Evolutionary conservation across 2,888 invertebrate genomes (phyloP).

Genomic region (Melieria crassipennis): DNA sequence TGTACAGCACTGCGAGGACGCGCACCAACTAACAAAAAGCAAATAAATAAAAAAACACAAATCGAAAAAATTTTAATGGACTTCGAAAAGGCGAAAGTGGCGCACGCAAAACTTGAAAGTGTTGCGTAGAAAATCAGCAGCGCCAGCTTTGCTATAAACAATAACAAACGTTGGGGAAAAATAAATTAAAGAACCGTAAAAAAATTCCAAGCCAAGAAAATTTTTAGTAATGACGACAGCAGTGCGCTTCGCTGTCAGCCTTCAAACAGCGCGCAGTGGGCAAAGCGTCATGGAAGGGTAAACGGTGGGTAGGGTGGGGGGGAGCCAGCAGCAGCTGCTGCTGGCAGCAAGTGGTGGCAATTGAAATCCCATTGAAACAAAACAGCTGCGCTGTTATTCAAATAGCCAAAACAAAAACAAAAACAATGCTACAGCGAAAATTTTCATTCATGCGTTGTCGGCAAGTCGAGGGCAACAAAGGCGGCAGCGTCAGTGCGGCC

Average conservation of each 20-base stretch:
- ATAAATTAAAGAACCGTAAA: no score
- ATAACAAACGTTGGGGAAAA: no score
- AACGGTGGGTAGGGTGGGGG: background rate
- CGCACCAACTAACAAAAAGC: no score
- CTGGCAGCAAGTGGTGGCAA: slow-evolving; percentile 22
- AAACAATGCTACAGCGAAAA: background rate
- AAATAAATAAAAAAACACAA: background rate
- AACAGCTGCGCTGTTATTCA: slow-evolving; percentile 16
- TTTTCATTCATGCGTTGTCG: no score
- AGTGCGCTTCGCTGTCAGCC: no score
- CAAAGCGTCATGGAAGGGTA: background rate
- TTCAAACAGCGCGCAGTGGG: background rate
- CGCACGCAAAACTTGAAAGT: no score
- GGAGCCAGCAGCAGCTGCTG: slow-evolving; percentile 10
- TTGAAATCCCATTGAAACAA: slow-evolving; percentile 28
- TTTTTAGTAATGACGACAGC: background rate
- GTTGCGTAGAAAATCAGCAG: background rate
- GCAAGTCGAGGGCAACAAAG: no score
- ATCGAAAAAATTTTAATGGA: slow-evolving; percentile 17
- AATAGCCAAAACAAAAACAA: background rate
- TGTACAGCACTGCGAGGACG: no score
- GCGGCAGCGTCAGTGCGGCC: no score
- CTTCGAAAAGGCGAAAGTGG: background rate
- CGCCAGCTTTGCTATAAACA: background rate
- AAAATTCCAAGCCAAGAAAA: background rate